Conservation (phyloP, 2,797 vertebrate species). For the Lophius americanus region DNA sequence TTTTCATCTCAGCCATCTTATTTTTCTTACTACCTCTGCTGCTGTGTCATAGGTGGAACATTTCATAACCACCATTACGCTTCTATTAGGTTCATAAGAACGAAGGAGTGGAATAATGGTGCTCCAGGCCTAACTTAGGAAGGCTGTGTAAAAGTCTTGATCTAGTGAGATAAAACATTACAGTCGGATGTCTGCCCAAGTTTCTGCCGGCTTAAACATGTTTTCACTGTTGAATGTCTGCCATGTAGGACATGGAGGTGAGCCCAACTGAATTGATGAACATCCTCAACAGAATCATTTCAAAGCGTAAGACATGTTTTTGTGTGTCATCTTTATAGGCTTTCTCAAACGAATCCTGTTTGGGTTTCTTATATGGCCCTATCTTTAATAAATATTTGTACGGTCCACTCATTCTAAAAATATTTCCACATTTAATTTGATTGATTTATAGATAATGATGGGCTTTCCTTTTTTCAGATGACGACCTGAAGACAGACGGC, state of each 20-base stretch:
- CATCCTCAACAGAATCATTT: conserved; percentile 92
- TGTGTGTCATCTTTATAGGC: background rate
- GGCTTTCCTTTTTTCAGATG: conserved; percentile 73
- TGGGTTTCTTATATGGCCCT: background rate
- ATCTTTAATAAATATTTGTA: too few species aligned
- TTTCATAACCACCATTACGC: too few species aligned
- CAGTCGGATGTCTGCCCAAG: background rate
- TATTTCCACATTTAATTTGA: background rate
- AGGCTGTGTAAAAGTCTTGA: too few species aligned
- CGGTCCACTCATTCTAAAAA: too few species aligned
- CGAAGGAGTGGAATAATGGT: too few species aligned
- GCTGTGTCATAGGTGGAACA: too few species aligned
- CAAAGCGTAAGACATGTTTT: conserved; percentile 82
- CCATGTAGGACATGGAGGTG: conserved; percentile 91
- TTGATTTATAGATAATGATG: background rate
- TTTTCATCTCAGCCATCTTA: too few species aligned
- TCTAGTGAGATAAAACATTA: too few species aligned
- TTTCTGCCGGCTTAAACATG: background rate
- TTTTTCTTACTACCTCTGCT: too few species aligned
- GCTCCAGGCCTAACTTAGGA: too few species aligned
- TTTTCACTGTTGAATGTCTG: conserved; percentile 11
- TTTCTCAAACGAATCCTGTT: background rate
- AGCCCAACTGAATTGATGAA: conserved; percentile 89
- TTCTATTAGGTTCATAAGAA: too few species aligned
- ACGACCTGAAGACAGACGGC: conserved; percentile 88